Evolutionary conservation across 2,888 invertebrate species (phyloP), one percentile per base, ranked within the genome.

Genomic region (Ormyrus rosae): DNA sequence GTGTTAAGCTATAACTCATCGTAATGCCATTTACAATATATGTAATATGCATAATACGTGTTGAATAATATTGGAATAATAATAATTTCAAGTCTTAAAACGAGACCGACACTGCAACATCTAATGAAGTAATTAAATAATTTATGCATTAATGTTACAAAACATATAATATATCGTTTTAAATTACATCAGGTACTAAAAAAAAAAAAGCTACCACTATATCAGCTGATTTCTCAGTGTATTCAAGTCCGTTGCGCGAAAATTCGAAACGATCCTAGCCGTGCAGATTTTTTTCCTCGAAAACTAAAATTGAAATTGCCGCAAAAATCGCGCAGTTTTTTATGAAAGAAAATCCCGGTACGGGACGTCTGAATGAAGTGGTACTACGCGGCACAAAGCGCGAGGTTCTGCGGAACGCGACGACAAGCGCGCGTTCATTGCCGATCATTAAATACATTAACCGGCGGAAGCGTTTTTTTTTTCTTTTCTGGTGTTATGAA

Each of bases 371-470:
- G 58, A 72, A 63, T 46, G 63, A 53, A 45, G 9, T 60, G 34
- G 34, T 4, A 34, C 34, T 34, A 34, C 34, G 34, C 34, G 4
- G 34, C 0, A 34, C 3, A 34, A 34, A 34, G 34, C 34, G 34
- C 34, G 34, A 34, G 4, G 34, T 34, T 34, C 34, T 34, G 34
- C 4, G 34, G 34, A 34, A 34, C 13, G 34, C 34, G 3, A 4
- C 34, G 34, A 19, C 34, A 4, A 34, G 34, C 34, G 34, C 34
- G 5, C 50, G 34, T 56, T 63, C 56, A 55, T 61, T 69, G 58
- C 69, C 51, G 63, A 64, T 58, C 69, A 56, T 79, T 74, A 64
- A 51, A 64, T 69, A 64, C n/a, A 79, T 79, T 73, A 79, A 64
- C 74, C 74, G 69, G 50, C 70, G 55, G 56, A 69, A 79, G 64